phyloP scores from a whole-genome alignment of 2,113 vertebrate species.

The Athene cunicularia region DNA sequence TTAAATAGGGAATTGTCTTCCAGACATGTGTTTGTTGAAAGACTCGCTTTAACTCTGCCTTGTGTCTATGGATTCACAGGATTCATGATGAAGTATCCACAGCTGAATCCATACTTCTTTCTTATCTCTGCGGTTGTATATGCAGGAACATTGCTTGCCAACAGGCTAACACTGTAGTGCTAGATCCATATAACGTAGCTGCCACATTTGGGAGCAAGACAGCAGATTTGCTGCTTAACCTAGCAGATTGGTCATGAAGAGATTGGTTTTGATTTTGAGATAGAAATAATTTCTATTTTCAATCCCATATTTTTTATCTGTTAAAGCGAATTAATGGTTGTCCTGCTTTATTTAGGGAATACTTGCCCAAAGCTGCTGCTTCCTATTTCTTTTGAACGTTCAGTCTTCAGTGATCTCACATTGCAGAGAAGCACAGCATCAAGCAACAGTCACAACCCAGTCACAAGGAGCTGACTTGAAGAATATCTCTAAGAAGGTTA shows the following conservation, averaged over 20 bases:
- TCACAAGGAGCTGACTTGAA: not conserved
- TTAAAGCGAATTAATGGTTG: not conserved
- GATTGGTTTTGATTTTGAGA: not conserved
- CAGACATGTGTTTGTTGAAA: not conserved
- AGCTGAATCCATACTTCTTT: not conserved
- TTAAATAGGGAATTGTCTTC: not conserved
- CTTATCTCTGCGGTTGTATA: not conserved
- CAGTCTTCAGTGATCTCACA: not conserved
- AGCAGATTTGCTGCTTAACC: not conserved
- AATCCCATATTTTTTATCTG: not conserved
- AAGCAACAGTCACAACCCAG: not conserved
- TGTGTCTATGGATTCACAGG: not conserved
- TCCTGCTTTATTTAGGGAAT: not conserved
- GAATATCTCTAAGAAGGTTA: not conserved
- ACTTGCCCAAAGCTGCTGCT: not conserved
- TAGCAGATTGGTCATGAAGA: not conserved
- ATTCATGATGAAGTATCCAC: not conserved
- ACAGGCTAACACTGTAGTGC: not conserved
- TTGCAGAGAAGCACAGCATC: not conserved
- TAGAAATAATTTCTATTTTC: not conserved
- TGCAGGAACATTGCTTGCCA: not conserved
- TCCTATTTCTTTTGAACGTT: not conserved
- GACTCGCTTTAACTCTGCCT: not conserved
- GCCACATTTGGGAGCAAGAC: not conserved
- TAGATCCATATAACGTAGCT: not conserved